Evolutionary conservation across 2,113 vertebrate species (phyloP), one percentile per base, ranked within the genome.

Genomic region (Labrus mixtus): DNA sequence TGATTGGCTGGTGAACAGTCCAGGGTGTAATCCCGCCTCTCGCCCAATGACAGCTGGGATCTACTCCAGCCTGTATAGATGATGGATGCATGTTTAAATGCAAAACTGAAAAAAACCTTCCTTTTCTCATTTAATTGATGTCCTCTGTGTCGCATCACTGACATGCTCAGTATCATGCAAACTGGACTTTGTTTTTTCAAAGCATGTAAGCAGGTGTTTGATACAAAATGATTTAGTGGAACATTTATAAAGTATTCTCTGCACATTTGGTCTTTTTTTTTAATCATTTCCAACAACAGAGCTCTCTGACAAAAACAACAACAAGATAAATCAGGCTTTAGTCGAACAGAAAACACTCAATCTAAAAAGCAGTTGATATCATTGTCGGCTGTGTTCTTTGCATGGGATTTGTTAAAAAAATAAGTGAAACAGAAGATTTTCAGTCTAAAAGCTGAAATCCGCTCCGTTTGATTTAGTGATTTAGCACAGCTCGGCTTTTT

Each of bases 171-270:
- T 33, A 58, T 45, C 54, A 22, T n/a, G 36, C 29, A 10, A 73
- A 64, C 56, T 46, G 73, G 57, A 80, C 69, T 78, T 53, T 62
- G n/a, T 20, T 43, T 51, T 50, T 55, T 50, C 19, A 73, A 61
- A 74, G 39, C 65, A 39, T 72, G 37, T 61, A 37, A 20, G 61
- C 6, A 19, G 60, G 8, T 36, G 17, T 55, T 3, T 22, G 61
- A 43, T 25, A 23, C 23, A 48, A 48, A 22, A 57, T 8, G 19
- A 45, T 46, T 16, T 56, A 33, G 4, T 33, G 29, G 29, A 33
- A 33, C 25, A 25, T 43, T 43, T 3, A 12, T 1, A 43, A 1
- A 12, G 13, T 43, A 43, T 43, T 10, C 12, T 43, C 1, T 25
- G 41, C 13, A 43, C 13, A 3, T 43, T 43, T 43, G 13, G 3